Base-by-base conservation (phyloP, 1,140 invertebrate species). In the Hycleus phaleratus region DNA sequence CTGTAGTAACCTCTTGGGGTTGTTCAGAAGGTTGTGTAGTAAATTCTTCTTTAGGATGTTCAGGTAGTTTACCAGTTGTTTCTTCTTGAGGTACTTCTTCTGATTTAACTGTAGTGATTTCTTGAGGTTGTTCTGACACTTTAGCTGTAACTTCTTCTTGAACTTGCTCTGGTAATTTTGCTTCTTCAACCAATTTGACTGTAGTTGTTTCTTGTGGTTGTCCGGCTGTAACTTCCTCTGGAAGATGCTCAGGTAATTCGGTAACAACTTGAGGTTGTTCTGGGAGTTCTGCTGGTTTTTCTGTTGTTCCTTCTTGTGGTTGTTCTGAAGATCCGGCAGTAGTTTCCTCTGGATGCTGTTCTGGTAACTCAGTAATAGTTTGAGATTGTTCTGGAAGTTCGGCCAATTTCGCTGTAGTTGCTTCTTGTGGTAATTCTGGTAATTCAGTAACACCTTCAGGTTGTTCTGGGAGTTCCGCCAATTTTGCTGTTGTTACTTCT, bases 241-340 rank as follows among this genome's bases (percentile, higher is more conserved):
- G 54, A 18, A 43, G 46, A 39, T 49, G 26, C 8, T 59, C 56
- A 39, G 9, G 40, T 1, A 42, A 11, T 42, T 42, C 18, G 18
- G 18, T 18, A 18, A 18, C 18, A 18, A 18, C 18, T 32, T 32
- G 32, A 32, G 26, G n/a, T n/a, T 32, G 24, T 18, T 53, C 61
- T 26, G 56, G 52, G 44, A 53, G 50, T 59, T 58, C 48, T 46
- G 61, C 4, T 7, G 32, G 7, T 32, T 32, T 32, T 32, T 4
- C 18, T 40, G 12, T 43, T 44, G 43, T 45, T 45, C 3, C 32
- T 59, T 72, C 71, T 55, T 69, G 69, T 48, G 11, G 43, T 11
- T 56, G 42, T 49, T 26, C 46, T 39, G 46, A 26, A 38, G 50
- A 63, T 61, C 57, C 56, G 46, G 39, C 43, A 39, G 53, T 39